phyloP scores from a whole-genome alignment of 2,888 invertebrate genomes.

The Aphidoletes aphidimyza region DNA sequence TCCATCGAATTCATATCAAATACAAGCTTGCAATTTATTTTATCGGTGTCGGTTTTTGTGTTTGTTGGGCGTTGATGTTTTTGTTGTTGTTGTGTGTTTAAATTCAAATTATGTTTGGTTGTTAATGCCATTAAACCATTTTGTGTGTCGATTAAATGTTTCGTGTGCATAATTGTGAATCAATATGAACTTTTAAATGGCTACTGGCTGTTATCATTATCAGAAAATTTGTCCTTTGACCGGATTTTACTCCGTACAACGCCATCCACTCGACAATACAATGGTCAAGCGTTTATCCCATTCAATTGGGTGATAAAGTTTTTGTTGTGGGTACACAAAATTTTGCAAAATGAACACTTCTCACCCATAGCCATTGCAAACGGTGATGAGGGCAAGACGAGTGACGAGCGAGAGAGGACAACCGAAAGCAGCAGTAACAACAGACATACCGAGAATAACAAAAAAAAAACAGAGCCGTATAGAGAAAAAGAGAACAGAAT shows the following conservation, averaged over 20 bases:
- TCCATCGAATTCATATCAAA: too few relatives aligned
- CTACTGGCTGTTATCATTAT: slow-evolving; percentile 27
- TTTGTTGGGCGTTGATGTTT: not conserved
- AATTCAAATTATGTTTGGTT: too few relatives aligned
- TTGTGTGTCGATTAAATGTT: not conserved
- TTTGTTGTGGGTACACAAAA: not conserved
- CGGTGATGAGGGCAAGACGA: not conserved
- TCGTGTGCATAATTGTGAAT: slow-evolving; percentile 18
- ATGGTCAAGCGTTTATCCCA: not conserved
- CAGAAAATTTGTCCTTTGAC: not conserved
- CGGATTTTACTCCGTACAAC: not conserved
- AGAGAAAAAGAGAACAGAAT: not conserved
- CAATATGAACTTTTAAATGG: slow-evolving; percentile 32
- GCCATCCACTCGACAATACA: not conserved
- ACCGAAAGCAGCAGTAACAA: not conserved
- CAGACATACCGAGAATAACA: too few relatives aligned
- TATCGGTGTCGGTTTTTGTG: too few relatives aligned
- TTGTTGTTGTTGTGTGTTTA: not conserved
- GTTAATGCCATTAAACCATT: too few relatives aligned
- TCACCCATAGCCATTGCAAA: not conserved
- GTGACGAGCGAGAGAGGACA: not conserved
- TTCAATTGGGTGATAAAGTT: not conserved
- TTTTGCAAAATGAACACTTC: not conserved
- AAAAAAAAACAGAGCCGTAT: too few relatives aligned
- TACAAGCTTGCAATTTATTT: too few relatives aligned